These are phyloP conservation scores for Akabosia matsudoensis DNA, from an alignment of 1,140 invertebrate genomes.

Conservation along the genomic window DNA sequence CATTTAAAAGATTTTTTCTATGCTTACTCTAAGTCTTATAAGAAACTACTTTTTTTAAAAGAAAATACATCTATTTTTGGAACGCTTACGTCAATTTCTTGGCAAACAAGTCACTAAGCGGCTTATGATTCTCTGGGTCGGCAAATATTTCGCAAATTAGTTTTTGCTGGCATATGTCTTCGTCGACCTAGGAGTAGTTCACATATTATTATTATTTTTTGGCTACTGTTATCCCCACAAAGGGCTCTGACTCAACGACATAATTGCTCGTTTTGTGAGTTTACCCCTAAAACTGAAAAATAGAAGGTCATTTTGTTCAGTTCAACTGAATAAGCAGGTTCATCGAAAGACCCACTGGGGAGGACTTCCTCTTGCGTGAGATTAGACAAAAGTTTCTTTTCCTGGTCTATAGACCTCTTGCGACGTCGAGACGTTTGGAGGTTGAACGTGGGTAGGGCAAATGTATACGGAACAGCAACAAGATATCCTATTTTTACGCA, in stretches of 20 bases:
- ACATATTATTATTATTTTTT: too few relatives aligned
- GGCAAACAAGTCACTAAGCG: constrained; percentile 48
- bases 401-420: constrained; percentile 22
- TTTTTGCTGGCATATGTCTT: constrained; percentile 49
- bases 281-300: constrained; percentile 45
- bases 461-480: constrained; percentile 44
- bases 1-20: not conserved
- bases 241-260: not conserved
- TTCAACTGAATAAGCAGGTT: constrained; percentile 42
- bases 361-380: constrained; percentile 44
- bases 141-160: constrained; percentile 49
- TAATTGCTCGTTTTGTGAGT: not conserved
- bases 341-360: constrained; percentile 43
- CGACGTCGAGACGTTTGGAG: constrained; percentile 38
- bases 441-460: constrained; percentile 45
- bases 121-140: constrained; percentile 47
- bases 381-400: constrained; percentile 28
- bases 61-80: not conserved
- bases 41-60: not conserved
- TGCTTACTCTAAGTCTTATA: not conserved
- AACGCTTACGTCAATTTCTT: constrained; percentile 48
- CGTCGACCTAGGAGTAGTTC: constrained; percentile 46
- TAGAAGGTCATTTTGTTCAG: constrained; percentile 44
- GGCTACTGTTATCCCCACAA: too few relatives aligned
- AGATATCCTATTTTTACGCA: constrained; percentile 37